These are phyloP conservation scores for Sycophaga agraensis DNA, from an alignment of 1,140 invertebrate genomes.

Conservation along the genomic window DNA sequence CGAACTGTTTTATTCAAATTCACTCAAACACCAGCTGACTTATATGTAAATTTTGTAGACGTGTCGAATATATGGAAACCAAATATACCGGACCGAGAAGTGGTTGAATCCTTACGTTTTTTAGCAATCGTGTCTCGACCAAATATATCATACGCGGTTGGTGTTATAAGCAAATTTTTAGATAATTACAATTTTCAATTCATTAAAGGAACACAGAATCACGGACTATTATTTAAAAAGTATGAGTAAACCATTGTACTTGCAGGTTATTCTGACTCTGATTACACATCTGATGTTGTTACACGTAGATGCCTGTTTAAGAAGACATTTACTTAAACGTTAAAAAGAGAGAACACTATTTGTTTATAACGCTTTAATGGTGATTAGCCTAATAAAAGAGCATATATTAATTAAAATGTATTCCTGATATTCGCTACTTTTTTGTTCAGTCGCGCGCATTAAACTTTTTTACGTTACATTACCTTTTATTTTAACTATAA, in stretches of 20 bases:
- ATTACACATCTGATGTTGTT: slow-evolving; percentile 30
- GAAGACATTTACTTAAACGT: too few species aligned
- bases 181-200: slow-evolving; percentile 42
- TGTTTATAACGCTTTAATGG: too few species aligned
- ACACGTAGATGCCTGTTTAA: slow-evolving; percentile 32
- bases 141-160: slow-evolving; percentile 50
- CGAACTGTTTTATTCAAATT: slow-evolving; percentile 23
- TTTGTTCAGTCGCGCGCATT: too few species aligned
- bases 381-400: too few species aligned
- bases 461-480: too few species aligned
- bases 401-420: too few species aligned
- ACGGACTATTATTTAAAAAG: slow-evolving; percentile 32
- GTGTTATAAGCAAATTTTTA: slow-evolving; percentile 41
- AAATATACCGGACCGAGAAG: too few species aligned
- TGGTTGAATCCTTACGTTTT: slow-evolving; percentile 48
- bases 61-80: slow-evolving; percentile 29
- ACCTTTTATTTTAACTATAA: too few species aligned
- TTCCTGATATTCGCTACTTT: too few species aligned
- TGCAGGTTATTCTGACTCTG: slow-evolving; percentile 30
- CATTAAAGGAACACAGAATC: slow-evolving; percentile 45
- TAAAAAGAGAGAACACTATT: too few species aligned
- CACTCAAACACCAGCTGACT: too few species aligned
- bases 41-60: too few species aligned
- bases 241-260: not conserved
- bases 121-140: slow-evolving; percentile 43